Percentiles rank a stretch among this genome's conserved stretches.
These are phyloP conservation scores for Aricia artaxerxes DNA, from an alignment of 2,888 invertebrate species.

Conservation along the genomic window DNA sequence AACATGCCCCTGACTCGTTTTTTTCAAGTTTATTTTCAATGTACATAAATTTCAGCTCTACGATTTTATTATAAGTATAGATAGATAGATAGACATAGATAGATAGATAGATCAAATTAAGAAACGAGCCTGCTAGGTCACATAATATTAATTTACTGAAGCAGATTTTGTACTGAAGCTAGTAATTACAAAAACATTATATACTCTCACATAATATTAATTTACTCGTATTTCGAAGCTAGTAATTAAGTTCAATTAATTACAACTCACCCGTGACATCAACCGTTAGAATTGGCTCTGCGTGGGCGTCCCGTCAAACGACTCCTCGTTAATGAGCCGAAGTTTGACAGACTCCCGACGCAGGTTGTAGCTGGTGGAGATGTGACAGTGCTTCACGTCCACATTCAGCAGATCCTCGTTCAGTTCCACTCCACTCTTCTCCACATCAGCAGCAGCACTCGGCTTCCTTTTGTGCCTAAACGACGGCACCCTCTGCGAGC, in stretches of 20 bases:
- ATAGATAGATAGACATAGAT: too few species aligned
- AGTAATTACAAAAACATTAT: not conserved
- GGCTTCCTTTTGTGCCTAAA: conserved; percentile 78
- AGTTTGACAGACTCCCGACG: conserved; percentile 72
- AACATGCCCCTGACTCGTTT: too few species aligned
- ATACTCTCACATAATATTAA: not conserved
- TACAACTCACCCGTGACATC: conserved; percentile 63
- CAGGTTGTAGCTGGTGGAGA: conserved; percentile 73
- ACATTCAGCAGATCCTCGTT: conserved; percentile 69
- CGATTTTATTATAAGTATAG: too few species aligned
- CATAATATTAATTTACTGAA: too few species aligned
- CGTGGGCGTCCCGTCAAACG: conserved; percentile 65
- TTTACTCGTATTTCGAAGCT: not conserved
- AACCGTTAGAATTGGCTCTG: conserved; percentile 77
- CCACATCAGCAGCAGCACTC: conserved; percentile 82
- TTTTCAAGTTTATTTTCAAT: too few species aligned
- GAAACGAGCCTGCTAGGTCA: too few species aligned
- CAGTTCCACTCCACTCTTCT: conserved; percentile 75
- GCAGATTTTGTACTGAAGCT: too few species aligned
- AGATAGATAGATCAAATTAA: too few species aligned
- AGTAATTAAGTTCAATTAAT: not conserved
- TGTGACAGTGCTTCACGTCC: conserved; percentile 75
- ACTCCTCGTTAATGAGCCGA: conserved; percentile 73
- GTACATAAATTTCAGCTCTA: too few species aligned
- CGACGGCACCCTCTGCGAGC: conserved; percentile 76